Conservation (phyloP, 2,888 invertebrate genomes). For the Drosophila monieri region DNA sequence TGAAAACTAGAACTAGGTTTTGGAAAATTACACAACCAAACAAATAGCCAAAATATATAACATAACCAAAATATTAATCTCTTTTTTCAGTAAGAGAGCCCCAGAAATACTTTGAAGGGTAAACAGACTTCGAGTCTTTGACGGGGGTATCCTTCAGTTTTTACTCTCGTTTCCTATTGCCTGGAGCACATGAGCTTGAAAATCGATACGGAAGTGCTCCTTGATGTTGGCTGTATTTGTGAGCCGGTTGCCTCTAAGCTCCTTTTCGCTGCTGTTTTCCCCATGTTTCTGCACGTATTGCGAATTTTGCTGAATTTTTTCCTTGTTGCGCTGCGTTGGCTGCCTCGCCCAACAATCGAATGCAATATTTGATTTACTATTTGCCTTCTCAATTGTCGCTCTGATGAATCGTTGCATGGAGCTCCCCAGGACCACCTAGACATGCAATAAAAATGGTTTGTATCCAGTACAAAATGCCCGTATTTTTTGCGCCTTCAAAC, state of each 20-base stretch:
- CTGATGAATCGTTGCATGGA: constrained; percentile 50
- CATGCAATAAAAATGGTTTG: constrained; percentile 30
- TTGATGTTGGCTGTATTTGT: constrained; percentile 14
- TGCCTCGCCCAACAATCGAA: constrained; percentile 53
- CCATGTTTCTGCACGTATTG: constrained; percentile 46
- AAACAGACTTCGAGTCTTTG: neutral
- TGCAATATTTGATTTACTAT: constrained; percentile 70
- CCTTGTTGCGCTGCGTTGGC: constrained; percentile 9
- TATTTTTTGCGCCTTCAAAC: constrained; percentile 10
- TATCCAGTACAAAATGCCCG: constrained; percentile 19
- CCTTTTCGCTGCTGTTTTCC: constrained; percentile 37
- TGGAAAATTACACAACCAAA: neutral
- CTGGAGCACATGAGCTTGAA: constrained; percentile 33
- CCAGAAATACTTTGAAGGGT: constrained; percentile 13
- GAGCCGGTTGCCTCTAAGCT: constrained; percentile 34
- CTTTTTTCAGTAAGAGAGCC: neutral
- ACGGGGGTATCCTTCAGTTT: neutral
- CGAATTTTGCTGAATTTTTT: constrained; percentile 16
- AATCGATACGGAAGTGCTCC: constrained; percentile 48
- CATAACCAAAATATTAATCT: no score
- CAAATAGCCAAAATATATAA: no score
- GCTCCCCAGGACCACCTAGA: constrained; percentile 20
- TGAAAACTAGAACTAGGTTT: neutral
- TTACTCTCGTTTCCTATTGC: constrained; percentile 18
- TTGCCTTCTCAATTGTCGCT: constrained; percentile 59